These are phyloP conservation scores for Chiroxiphia lanceolata DNA, from an alignment of 2,797 vertebrate species.

Conservation along the genomic window DNA sequence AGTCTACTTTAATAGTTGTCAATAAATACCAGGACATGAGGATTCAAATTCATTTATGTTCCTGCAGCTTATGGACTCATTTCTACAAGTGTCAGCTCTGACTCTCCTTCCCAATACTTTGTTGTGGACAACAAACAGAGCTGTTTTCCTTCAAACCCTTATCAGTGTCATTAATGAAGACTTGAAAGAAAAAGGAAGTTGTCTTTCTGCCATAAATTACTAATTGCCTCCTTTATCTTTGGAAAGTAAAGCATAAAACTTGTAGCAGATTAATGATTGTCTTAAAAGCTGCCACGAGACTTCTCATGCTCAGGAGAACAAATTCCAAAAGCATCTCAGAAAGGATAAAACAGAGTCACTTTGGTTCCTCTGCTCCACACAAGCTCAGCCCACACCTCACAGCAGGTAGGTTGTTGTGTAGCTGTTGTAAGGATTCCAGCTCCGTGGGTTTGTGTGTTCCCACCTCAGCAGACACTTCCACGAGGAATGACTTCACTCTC, in stretches of 20 bases:
- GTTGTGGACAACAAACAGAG: neutral
- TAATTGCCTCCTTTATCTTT: neutral
- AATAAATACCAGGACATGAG: neutral
- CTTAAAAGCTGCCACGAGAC: neutral
- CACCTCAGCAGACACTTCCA: neutral
- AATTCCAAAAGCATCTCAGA: neutral
- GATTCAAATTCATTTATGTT: neutral
- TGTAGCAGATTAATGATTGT: neutral
- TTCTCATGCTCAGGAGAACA: neutral
- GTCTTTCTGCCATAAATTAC: neutral
- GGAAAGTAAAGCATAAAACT: neutral
- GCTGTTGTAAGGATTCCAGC: neutral
- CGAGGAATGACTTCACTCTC: neutral
- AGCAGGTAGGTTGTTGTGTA: too few species aligned
- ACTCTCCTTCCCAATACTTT: neutral
- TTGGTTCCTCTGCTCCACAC: neutral
- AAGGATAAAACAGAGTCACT: neutral
- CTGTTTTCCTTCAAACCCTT: neutral
- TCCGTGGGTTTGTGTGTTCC: neutral
- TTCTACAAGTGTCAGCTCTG: neutral
- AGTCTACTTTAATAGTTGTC: neutral
- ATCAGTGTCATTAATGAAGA: neutral
- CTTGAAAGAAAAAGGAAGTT: neutral
- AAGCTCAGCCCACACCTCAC: neutral
- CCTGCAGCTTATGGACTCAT: neutral